phyloP scores from a whole-genome alignment of 2,113 vertebrate genomes.

The Urocynchramus pylzowi region DNA sequence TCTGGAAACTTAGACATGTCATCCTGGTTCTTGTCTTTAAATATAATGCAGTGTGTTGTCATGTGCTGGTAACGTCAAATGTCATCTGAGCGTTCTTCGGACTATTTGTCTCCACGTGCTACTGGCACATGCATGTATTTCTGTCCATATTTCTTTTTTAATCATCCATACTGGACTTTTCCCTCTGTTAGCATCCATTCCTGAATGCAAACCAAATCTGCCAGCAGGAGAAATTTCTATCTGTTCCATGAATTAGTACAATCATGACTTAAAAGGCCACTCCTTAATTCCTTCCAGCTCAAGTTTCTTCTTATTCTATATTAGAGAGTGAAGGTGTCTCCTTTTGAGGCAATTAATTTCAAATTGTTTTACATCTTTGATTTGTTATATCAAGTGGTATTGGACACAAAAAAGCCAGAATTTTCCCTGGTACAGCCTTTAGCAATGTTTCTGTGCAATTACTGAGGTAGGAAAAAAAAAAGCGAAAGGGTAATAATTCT shows the following conservation, averaged over 20 bases:
- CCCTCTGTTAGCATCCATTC: background rate
- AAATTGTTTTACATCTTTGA: background rate
- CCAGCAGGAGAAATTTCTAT: background rate
- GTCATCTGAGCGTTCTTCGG: constrained; percentile 11
- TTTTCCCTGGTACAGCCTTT: background rate
- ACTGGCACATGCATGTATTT: background rate
- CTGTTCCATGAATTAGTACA: background rate
- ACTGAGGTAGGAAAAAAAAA: background rate
- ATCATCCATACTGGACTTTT: background rate
- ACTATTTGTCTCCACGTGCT: background rate
- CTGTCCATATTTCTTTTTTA: background rate
- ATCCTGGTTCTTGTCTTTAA: constrained; percentile 6
- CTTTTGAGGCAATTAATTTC: background rate
- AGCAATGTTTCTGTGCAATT: background rate
- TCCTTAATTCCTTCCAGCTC: constrained; percentile 19
- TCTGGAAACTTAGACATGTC: background rate
- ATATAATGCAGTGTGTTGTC: constrained; percentile 8
- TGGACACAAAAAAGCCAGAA: background rate
- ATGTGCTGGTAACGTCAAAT: constrained; percentile 14
- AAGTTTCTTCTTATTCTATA: background rate
- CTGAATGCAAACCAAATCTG: background rate
- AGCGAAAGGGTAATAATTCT: background rate
- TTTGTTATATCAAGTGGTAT: background rate
- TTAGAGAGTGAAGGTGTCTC: background rate
- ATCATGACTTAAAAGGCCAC: background rate